These are phyloP conservation scores for Thinocorus orbignyianus DNA, from an alignment of 2,113 vertebrate species.

Conservation along the genomic window DNA sequence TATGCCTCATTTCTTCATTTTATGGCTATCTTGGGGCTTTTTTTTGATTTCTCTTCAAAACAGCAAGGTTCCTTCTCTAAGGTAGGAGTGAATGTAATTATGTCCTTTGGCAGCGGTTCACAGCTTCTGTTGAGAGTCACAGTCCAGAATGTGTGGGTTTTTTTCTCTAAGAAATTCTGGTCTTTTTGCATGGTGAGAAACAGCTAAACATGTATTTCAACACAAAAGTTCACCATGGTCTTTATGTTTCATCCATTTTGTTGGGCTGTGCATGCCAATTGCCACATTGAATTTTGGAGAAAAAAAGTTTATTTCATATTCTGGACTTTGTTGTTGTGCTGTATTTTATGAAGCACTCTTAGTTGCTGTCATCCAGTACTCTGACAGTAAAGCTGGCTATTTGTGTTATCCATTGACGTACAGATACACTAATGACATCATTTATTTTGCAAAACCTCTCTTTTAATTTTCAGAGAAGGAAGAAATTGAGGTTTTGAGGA, in stretches of 20 bases:
- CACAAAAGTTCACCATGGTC: neutral
- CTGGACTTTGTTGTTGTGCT: neutral
- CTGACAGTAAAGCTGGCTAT: neutral
- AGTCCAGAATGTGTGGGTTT: neutral
- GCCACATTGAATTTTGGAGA: rapidly evolving
- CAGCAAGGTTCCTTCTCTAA: neutral
- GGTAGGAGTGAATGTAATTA: neutral
- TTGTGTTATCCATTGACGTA: neutral
- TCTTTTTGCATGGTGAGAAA: neutral
- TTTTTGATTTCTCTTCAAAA: neutral
- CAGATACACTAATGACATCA: neutral
- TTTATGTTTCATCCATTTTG: neutral
- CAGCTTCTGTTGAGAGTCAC: slow-evolving; percentile 6
- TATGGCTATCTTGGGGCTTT: neutral
- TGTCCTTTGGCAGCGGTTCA: slow-evolving; percentile 8
- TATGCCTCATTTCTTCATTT: slow-evolving; percentile 4
- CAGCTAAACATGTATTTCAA: neutral
- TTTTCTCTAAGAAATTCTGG: neutral
- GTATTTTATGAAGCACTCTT: neutral
- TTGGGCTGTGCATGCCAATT: neutral
- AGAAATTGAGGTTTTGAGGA: neutral
- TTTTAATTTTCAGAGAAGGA: neutral
- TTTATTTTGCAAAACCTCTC: neutral
- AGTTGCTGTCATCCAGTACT: neutral
- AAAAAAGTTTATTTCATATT: neutral